These are phyloP conservation scores for Cricetomys ansorgei DNA, from an alignment of 2,113 vertebrate species.

Conservation along the genomic window DNA sequence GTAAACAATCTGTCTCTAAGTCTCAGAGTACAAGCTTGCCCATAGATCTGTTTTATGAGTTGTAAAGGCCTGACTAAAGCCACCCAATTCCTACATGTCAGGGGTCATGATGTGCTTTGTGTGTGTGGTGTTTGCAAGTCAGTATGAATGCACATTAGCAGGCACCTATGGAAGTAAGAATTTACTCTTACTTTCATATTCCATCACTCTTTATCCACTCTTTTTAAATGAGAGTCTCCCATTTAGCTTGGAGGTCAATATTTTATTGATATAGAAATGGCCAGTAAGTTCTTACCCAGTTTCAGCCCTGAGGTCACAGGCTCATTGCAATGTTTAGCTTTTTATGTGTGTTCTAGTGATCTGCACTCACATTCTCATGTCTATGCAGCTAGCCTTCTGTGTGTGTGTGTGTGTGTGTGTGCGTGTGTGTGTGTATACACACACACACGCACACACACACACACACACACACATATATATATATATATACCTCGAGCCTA, in stretches of 20 bases:
- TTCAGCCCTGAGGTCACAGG: not conserved
- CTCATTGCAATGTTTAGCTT: not conserved
- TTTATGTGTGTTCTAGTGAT: not conserved
- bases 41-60: not conserved
- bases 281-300: no score
- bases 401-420: no score
- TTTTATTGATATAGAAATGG: not conserved
- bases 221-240: not conserved
- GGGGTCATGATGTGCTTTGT: not conserved
- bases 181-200: not conserved
- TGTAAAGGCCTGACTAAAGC: not conserved
- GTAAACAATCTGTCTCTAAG: not conserved
- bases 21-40: not conserved
- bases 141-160: not conserved
- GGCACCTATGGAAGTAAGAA: not conserved
- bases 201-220: accelerated
- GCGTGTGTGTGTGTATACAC: no score
- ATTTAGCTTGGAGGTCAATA: not conserved
- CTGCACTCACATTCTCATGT: not conserved
- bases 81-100: not conserved
- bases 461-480: no score
- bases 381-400: not conserved
- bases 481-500: not conserved
- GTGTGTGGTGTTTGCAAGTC: not conserved
- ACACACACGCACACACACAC: no score